A percentile compares a stretch with the other conserved stretches of the same genome.
These are phyloP conservation scores for Conger conger DNA, from an alignment of 2,113 vertebrate species.

Conservation along the genomic window DNA sequence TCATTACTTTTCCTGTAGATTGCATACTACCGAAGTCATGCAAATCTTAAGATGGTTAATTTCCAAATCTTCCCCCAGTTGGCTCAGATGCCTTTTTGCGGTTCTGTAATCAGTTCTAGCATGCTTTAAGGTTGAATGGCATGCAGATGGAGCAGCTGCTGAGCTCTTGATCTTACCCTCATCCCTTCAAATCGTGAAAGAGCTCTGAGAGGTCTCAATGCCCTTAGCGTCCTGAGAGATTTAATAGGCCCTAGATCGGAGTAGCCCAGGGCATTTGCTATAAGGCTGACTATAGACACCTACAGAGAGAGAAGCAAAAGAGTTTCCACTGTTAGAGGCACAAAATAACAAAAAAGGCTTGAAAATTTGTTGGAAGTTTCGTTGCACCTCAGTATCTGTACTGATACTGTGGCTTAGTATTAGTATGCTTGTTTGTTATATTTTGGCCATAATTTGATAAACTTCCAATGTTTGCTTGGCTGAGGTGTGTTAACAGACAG, in stretches of 20 bases:
- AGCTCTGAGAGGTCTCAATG: slow-evolving; percentile 99
- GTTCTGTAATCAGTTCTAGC: slow-evolving; percentile 91
- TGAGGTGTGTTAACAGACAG: too few species aligned
- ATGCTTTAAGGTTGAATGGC: slow-evolving; percentile 95
- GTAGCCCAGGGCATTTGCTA: slow-evolving; percentile 99
- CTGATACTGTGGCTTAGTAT: too few species aligned
- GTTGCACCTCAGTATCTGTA: slow-evolving; percentile 51
- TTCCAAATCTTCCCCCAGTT: slow-evolving; percentile 43
- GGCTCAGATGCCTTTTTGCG: slow-evolving; percentile 49
- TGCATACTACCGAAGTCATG: slow-evolving; percentile 56
- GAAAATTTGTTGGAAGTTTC: slow-evolving; percentile 81
- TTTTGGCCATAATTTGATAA: too few species aligned
- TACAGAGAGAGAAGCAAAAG: slow-evolving; percentile 96
- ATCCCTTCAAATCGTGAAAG: slow-evolving; percentile 99
- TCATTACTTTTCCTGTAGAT: slow-evolving; percentile 81
- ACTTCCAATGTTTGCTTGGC: too few species aligned
- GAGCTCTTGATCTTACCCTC: slow-evolving; percentile 98
- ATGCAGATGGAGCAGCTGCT: slow-evolving; percentile 99
- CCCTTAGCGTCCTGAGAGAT: slow-evolving; percentile 99
- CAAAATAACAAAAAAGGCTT: slow-evolving; percentile 77
- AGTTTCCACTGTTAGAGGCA: slow-evolving; percentile 98
- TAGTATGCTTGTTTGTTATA: too few species aligned
- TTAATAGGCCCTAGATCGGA: slow-evolving; percentile 99
- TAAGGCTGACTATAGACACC: slow-evolving; percentile 99
- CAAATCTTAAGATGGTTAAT: slow-evolving; percentile 62